phyloP scores from a whole-genome alignment of 1,140 invertebrate genomes.

The Eumaeus atala region DNA sequence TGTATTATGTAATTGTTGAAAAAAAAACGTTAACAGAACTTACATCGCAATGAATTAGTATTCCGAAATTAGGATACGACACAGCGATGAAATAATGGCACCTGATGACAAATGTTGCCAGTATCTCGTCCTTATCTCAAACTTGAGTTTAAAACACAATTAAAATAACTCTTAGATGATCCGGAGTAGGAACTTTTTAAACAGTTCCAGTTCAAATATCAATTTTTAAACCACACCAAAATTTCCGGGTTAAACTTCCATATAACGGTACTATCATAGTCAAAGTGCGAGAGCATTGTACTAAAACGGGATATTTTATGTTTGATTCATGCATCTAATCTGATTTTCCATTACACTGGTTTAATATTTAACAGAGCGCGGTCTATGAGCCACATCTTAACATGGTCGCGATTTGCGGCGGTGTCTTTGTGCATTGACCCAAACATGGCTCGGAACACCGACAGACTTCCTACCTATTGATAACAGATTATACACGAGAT shows the following conservation, averaged over 20 bases:
- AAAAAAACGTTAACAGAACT: no score
- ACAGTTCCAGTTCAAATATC: no score
- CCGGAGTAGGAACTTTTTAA: no score
- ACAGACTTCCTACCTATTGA: slow-evolving; percentile 45
- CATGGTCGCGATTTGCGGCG: slow-evolving; percentile 37
- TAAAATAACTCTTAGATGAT: no score
- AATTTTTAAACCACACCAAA: not conserved
- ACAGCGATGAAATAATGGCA: no score
- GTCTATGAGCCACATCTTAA: slow-evolving; percentile 34
- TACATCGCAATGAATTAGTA: no score
- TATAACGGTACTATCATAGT: not conserved
- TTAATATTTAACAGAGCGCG: slow-evolving; percentile 59
- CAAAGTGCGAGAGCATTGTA: not conserved
- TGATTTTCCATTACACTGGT: slow-evolving; percentile 19
- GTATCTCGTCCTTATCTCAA: no score
- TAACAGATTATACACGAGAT: slow-evolving; percentile 16
- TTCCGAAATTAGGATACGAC: no score
- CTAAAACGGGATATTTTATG: slow-evolving; percentile 9
- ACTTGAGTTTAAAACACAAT: no score
- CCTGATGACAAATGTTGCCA: no score
- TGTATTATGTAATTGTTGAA: no score
- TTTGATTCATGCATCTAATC: slow-evolving; percentile 15
- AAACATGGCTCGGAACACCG: slow-evolving; percentile 46
- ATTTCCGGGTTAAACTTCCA: not conserved
- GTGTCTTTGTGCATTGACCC: slow-evolving; percentile 65